A percentile compares a stretch with the other conserved stretches of the same genome.
Conservation (phyloP, 35 echinoderm and acorn worm genomes). For the Amphiura filiformis region DNA sequence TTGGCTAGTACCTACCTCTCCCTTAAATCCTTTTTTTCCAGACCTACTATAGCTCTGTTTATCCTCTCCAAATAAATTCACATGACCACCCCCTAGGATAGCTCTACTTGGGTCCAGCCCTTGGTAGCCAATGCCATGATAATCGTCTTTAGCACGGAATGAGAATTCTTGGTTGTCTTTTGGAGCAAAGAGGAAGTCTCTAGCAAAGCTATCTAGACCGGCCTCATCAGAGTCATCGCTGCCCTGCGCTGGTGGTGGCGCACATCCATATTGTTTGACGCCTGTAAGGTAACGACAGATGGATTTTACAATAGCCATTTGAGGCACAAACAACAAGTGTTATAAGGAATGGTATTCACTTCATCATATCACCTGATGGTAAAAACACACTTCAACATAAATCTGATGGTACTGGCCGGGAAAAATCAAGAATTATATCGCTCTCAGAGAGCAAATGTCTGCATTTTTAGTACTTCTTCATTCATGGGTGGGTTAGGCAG, state of each 20-base stretch:
- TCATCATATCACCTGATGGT: too few species aligned
- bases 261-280: slow-evolving; percentile 54
- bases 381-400: too few species aligned
- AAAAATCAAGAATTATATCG: too few species aligned
- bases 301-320: neutral
- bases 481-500: too few species aligned
- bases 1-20: slow-evolving; percentile 56
- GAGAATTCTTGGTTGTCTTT: slow-evolving; percentile 76
- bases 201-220: slow-evolving; percentile 26
- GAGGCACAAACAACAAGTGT: neutral
- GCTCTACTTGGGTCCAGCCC: slow-evolving; percentile 66
- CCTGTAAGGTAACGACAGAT: neutral
- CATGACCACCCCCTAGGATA: slow-evolving; percentile 63
- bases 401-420: too few species aligned
- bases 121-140: slow-evolving; percentile 87
- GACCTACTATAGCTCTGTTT: slow-evolving; percentile 20
- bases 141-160: slow-evolving; percentile 71
- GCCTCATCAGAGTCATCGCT: neutral
- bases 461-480: too few species aligned
- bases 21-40: slow-evolving; percentile 65
- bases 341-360: too few species aligned
- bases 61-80: slow-evolving; percentile 67
- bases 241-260: neutral
- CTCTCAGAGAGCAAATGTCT: too few species aligned
- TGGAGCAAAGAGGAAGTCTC: slow-evolving; percentile 81